A percentile compares a stretch with the other conserved stretches of the same genome.
phyloP scores from a whole-genome alignment of 2,797 vertebrate genomes.

The Natrix natrix region DNA sequence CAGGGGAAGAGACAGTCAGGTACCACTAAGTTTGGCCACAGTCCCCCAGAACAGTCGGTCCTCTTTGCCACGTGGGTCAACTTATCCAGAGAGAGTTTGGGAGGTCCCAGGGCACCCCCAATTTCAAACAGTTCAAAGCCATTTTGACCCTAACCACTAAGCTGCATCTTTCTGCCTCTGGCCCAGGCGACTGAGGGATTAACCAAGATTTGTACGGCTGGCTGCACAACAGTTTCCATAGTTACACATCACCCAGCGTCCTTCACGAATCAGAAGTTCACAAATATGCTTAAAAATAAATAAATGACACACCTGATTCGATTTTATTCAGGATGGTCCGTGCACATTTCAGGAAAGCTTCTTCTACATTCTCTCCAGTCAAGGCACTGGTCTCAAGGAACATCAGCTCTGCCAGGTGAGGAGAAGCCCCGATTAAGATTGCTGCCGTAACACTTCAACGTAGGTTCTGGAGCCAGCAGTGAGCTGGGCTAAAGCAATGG shows the following conservation, averaged over 20 bases:
- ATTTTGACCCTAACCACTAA: not conserved
- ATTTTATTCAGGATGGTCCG: conserved; percentile 95
- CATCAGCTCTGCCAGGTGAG: conserved; percentile 81
- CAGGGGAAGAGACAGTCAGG: not conserved
- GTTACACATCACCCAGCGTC: not conserved
- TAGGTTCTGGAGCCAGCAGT: too few relatives aligned
- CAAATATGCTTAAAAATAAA: not conserved
- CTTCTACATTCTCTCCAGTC: conserved; percentile 91
- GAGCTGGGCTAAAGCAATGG: not conserved
- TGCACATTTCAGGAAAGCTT: conserved; percentile 91
- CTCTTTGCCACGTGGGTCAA: not conserved
- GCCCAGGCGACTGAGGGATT: not conserved
- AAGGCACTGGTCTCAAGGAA: conserved; percentile 93
- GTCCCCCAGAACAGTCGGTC: too few relatives aligned
- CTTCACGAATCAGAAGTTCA: not conserved
- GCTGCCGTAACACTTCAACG: not conserved
- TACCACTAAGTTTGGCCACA: too few relatives aligned
- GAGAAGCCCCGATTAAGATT: not conserved
- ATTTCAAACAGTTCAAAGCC: not conserved
- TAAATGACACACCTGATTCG: conserved; percentile 80
- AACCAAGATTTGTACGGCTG: not conserved
- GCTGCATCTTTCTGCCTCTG: not conserved
- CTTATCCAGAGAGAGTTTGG: not conserved
- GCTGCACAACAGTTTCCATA: not conserved
- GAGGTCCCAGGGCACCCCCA: too few relatives aligned